These are phyloP conservation scores for Abramis brama DNA, from an alignment of 2,113 vertebrate genomes.

Conservation along the genomic window DNA sequence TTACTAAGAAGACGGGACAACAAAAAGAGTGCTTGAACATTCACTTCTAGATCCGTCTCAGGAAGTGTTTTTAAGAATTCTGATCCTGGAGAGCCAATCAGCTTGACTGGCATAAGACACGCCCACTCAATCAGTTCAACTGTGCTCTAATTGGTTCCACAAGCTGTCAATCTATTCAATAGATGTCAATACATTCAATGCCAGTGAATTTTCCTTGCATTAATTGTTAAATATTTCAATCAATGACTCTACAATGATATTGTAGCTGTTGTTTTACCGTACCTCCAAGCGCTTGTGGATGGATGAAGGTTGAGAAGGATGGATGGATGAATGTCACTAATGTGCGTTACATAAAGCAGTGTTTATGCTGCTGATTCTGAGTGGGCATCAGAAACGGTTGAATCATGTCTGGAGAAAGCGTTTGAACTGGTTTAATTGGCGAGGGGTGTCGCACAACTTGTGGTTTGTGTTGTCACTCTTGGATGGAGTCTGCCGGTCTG, in stretches of 20 bases:
- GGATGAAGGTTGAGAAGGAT: background rate
- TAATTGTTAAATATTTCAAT: background rate
- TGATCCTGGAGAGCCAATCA: background rate
- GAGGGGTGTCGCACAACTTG: slow-evolving; percentile 20
- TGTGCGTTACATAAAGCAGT: background rate
- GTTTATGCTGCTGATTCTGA: background rate
- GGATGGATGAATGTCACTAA: background rate
- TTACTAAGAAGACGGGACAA: background rate
- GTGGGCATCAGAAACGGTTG: background rate
- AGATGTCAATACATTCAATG: background rate
- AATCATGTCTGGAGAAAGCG: slow-evolving; percentile 10
- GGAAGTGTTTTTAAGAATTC: background rate
- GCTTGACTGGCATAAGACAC: background rate
- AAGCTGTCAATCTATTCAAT: background rate
- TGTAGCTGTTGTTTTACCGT: background rate
- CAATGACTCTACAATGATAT: background rate
- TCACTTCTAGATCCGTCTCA: background rate
- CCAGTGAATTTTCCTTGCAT: background rate
- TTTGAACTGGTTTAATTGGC: background rate
- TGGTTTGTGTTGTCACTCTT: slow-evolving; percentile 25
- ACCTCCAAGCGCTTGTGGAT: background rate
- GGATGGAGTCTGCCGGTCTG: slow-evolving; percentile 52
- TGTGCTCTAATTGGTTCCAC: background rate
- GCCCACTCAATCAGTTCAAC: background rate
- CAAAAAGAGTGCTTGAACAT: background rate